phyloP scores from a whole-genome alignment of 2,888 invertebrate species.

The Polymixis lichenea region DNA sequence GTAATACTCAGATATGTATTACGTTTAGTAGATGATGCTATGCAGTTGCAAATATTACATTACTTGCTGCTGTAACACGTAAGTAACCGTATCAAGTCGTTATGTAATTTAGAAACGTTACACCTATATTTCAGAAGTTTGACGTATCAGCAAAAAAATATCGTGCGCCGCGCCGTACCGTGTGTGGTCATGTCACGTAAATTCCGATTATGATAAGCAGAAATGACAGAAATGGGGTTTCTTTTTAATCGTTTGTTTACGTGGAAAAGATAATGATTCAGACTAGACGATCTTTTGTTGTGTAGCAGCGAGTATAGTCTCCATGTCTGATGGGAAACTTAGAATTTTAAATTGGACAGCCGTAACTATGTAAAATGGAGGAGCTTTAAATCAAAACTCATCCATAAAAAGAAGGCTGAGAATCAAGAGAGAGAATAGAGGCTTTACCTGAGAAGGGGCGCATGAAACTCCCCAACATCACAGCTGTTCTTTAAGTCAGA shows the following conservation, averaged over 20 bases:
- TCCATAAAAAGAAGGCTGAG: not conserved
- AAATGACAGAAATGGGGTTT: constrained; percentile 8
- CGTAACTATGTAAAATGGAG: not conserved
- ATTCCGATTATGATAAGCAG: constrained; percentile 29
- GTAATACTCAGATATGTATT: too few species aligned
- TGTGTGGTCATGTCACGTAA: constrained; percentile 12
- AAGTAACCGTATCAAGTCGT: constrained; percentile 26
- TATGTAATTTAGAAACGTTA: constrained; percentile 27
- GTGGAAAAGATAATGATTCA: constrained; percentile 4
- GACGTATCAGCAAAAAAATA: constrained; percentile 28
- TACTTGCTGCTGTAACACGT: constrained; percentile 20
- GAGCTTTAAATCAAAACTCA: not conserved
- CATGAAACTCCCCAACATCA: not conserved
- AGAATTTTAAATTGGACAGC: not conserved
- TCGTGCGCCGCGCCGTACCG: not conserved
- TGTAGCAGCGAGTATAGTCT: not conserved
- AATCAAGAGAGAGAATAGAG: too few species aligned
- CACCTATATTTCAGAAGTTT: constrained; percentile 19
- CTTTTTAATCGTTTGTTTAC: constrained; percentile 9
- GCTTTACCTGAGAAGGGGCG: not conserved
- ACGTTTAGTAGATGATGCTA: not conserved
- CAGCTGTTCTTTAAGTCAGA: not conserved
- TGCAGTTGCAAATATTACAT: constrained; percentile 19
- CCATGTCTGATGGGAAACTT: not conserved
- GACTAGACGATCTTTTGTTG: not conserved